Conservation (phyloP, 1,140 invertebrate genomes). For the Lordiphosa collinella region DNA sequence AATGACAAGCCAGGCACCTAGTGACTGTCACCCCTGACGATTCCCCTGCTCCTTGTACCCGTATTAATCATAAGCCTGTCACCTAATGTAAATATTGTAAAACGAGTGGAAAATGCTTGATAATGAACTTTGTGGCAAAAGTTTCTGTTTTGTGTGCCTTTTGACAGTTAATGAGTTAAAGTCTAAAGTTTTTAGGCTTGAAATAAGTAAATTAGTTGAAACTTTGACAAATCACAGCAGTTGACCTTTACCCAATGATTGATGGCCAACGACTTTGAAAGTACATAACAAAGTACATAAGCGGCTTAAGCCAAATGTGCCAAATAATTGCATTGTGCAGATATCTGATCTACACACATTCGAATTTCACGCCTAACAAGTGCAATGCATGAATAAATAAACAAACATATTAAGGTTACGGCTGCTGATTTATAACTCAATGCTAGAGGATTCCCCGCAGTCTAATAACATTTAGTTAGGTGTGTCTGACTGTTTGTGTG, state of each 20-base stretch:
- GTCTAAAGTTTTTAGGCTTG: not conserved
- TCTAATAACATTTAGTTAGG: constrained; percentile 63
- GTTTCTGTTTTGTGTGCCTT: constrained; percentile 24
- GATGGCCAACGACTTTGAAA: constrained; percentile 19
- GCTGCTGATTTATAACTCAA: constrained; percentile 47
- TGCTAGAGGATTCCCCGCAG: constrained; percentile 53
- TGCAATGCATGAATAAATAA: constrained; percentile 18
- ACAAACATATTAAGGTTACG: constrained; percentile 49
- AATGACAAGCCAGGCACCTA: constrained; percentile 43
- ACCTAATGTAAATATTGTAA: constrained; percentile 72
- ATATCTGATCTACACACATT: constrained; percentile 34
- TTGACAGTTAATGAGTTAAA: constrained; percentile 48
- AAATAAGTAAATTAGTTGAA: constrained; percentile 6
- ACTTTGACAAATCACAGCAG: constrained; percentile 2
- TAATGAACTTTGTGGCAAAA: constrained; percentile 62
- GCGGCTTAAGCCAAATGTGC: constrained; percentile 40
- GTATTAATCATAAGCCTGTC: constrained; percentile 73
- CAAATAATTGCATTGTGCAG: constrained; percentile 48
- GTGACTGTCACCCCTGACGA: constrained; percentile 14
- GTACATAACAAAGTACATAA: constrained; percentile 13
- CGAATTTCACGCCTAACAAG: constrained; percentile 41
- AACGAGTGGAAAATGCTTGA: constrained; percentile 59
- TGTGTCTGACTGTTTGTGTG: constrained; percentile 4
- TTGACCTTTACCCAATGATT: constrained; percentile 24
- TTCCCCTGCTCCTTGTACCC: not conserved